Evolutionary conservation across 2,888 invertebrate genomes (phyloP), one percentile per base, ranked within the genome.

Genomic region (Idaea dimidiata): DNA sequence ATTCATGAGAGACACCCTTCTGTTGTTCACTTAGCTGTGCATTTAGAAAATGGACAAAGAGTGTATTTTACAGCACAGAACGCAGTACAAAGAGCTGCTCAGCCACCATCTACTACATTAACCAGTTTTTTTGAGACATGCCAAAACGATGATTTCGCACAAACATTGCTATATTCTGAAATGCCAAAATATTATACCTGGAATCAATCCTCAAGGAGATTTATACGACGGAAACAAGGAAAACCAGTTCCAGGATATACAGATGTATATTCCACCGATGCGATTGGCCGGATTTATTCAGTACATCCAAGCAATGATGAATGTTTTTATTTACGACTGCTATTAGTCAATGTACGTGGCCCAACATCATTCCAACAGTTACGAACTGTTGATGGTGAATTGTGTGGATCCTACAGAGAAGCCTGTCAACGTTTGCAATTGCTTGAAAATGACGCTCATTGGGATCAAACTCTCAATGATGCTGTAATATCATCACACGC

Each of bases 331-430:
- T 59, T 55, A 43, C 64, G 61, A 57, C 31, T 64, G 59, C 53
- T 64, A 58, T 60, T 69, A 59, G 64, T 63, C 56, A 63, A 65
- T 57, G 66, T 69, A 16, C 61, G 63, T 64, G 65, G 66, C 59
- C 65, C 66, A 66, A 70, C 61, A 64, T 62, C 63, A 62, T 67
- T 70, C 59, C 63, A 63, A 64, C 58, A 60, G 16, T 58, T 66
- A 55, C 60, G 60, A 66, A 68, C 65, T 54, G 65, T 66, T 58
- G 59, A 67, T 57, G 67, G 69, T 62, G 54, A 60, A 54, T 59
- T 66, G 60, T 65, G 65, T 58, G 33, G 55, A 62, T 62, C 66
- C 31, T 65, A 67, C 32, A 62, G 65, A 59, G 64, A 65, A 64
- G 66, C 66, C 54, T 68, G 66, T 65, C 63, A 66, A 62, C 61